These are phyloP conservation scores for Formica exsecta DNA, from an alignment of 1,140 invertebrate genomes.

Conservation along the genomic window DNA sequence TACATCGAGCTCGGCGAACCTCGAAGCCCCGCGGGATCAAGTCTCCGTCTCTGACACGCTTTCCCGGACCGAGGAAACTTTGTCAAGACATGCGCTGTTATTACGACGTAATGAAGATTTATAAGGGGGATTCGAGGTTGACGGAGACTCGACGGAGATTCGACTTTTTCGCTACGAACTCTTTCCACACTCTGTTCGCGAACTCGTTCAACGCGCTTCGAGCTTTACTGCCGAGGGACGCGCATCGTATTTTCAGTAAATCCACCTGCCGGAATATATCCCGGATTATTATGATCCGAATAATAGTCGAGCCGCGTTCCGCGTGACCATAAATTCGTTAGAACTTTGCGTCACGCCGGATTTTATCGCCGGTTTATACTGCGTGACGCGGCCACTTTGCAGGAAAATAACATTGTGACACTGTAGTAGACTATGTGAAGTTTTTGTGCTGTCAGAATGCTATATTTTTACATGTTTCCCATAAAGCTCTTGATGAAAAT, in stretches of 20 bases:
- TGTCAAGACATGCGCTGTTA: constrained; percentile 54
- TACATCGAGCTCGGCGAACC: constrained; percentile 24
- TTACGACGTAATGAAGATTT: constrained; percentile 71
- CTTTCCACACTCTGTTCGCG: not conserved
- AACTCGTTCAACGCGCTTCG: not conserved
- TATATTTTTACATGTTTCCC: not conserved
- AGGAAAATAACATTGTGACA: constrained; percentile 37
- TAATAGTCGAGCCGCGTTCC: constrained; percentile 42
- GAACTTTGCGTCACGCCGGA: constrained; percentile 28
- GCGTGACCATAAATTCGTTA: constrained; percentile 54
- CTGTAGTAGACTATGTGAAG: not conserved
- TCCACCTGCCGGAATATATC: constrained; percentile 25
- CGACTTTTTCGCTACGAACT: constrained; percentile 20
- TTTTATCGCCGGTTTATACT: constrained; percentile 37
- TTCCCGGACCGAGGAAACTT: constrained; percentile 54
- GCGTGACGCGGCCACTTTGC: constrained; percentile 38
- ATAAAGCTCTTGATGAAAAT: not conserved
- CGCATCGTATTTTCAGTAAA: constrained; percentile 34
- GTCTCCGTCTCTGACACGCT: constrained; percentile 40
- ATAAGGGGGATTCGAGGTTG: constrained; percentile 48
- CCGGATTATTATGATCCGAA: constrained; percentile 46
- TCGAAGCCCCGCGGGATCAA: constrained; percentile 46
- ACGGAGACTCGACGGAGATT: not conserved
- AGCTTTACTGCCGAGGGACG: not conserved
- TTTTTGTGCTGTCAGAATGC: not conserved